These are phyloP conservation scores for Acleris sparsana DNA, from an alignment of 2,888 invertebrate species.

Conservation along the genomic window DNA sequence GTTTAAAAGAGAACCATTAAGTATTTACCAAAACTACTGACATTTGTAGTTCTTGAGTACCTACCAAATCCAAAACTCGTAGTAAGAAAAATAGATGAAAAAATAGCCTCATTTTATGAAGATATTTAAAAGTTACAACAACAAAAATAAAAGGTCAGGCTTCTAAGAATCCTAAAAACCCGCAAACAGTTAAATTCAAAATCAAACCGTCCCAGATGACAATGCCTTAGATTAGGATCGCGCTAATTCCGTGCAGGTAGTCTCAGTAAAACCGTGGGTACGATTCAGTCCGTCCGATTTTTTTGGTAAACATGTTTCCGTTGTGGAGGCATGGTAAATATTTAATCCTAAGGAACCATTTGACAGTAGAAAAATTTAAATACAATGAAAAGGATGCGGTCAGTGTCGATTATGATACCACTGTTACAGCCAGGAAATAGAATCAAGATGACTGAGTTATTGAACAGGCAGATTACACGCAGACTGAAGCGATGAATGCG, in stretches of 20 bases:
- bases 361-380: conserved; percentile 16
- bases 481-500: conserved; percentile 47
- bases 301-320: conserved; percentile 6
- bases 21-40: too few relatives aligned
- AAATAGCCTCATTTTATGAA: too few relatives aligned
- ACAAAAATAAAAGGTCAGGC: not conserved
- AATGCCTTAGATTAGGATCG: conserved; percentile 34
- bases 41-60: too few relatives aligned
- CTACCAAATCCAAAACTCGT: too few relatives aligned
- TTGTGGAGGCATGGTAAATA: conserved; percentile 6
- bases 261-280: conserved; percentile 17
- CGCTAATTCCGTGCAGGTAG: conserved; percentile 34
- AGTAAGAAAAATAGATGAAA: too few relatives aligned
- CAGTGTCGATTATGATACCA: conserved; percentile 21
- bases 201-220: conserved; percentile 27
- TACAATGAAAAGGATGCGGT: conserved; percentile 22
- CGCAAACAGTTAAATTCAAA: conserved; percentile 20
- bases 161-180: conserved; percentile 23
- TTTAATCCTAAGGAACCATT: conserved; percentile 7
- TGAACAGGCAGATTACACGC: conserved; percentile 37
- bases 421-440: conserved; percentile 17
- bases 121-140: not conserved
- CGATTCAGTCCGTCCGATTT: conserved; percentile 2
- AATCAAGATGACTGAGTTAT: conserved; percentile 24
- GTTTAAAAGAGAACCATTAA: too few relatives aligned